Conservation (phyloP, 2,797 vertebrate species). For the Falco naumanni region DNA sequence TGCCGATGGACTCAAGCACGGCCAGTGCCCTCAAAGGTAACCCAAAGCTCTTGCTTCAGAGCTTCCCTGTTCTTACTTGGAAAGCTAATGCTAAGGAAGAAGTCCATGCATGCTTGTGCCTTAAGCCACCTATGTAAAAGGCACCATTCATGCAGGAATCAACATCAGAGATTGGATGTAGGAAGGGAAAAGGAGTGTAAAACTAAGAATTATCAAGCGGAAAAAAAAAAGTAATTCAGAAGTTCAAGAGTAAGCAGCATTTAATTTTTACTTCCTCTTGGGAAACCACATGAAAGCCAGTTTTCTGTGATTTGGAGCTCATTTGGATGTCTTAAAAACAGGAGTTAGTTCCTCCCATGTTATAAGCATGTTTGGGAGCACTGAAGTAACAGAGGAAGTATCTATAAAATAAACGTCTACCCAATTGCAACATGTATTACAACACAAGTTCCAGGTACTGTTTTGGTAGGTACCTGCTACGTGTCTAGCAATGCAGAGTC, state of each 20-base stretch:
- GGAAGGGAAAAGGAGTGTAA: neutral
- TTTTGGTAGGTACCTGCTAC: neutral
- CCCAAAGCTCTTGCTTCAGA: neutral
- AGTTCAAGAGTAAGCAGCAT: neutral
- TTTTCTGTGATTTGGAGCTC: neutral
- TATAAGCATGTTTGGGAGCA: neutral
- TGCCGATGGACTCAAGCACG: fast-evolving
- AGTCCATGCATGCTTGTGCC: neutral
- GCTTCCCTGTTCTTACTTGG: neutral
- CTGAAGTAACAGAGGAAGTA: neutral
- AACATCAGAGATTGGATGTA: neutral
- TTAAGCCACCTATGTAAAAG: neutral
- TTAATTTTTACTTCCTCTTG: neutral
- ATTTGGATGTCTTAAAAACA: neutral
- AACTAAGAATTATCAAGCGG: neutral
- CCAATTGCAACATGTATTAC: neutral
- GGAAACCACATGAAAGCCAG: neutral
- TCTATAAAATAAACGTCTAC: neutral
- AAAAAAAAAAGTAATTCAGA: neutral
- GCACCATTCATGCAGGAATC: neutral
- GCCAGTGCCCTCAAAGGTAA: neutral
- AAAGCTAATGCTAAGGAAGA: neutral
- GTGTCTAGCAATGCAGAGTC: neutral
- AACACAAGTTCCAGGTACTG: neutral
- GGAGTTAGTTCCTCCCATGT: neutral